Percentiles rank a stretch among this genome's conserved stretches.
phyloP scores from a whole-genome alignment of 1,140 invertebrate genomes.

The Chironomus tepperi region DNA sequence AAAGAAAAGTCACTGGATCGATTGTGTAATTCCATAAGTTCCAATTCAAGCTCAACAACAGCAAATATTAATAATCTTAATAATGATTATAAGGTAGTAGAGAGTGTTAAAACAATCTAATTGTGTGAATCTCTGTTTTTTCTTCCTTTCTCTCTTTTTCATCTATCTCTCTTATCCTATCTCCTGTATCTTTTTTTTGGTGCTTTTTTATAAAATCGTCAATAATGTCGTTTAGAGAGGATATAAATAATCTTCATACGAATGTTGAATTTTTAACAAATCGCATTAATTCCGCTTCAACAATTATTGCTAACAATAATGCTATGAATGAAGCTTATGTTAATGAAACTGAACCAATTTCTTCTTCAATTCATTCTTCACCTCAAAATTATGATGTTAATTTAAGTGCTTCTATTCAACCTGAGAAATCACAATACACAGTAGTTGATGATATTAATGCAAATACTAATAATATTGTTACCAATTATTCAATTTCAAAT shows the following conservation, averaged over 20 bases:
- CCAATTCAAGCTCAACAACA: slow-evolving; percentile 27
- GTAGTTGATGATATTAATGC: slow-evolving; percentile 38
- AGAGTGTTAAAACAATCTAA: slow-evolving; percentile 29
- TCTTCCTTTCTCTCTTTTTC: slow-evolving; percentile 29
- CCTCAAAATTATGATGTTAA: slow-evolving; percentile 29
- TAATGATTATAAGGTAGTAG: slow-evolving; percentile 28
- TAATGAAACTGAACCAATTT: slow-evolving; percentile 31
- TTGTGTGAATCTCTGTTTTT: slow-evolving; percentile 28
- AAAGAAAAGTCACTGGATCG: slow-evolving; percentile 35
- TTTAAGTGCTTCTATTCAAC: slow-evolving; percentile 28
- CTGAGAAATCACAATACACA: slow-evolving; percentile 29
- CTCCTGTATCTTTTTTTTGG: slow-evolving; percentile 4
- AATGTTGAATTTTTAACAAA: slow-evolving; percentile 46
- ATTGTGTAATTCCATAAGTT: slow-evolving; percentile 28
- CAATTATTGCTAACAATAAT: slow-evolving; percentile 31
- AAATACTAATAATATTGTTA: slow-evolving; percentile 31
- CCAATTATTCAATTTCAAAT: slow-evolving; percentile 36
- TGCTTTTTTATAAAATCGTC: neutral
- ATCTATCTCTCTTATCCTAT: neutral
- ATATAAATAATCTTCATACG: slow-evolving; percentile 48
- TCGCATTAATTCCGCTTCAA: slow-evolving; percentile 34
- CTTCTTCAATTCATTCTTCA: slow-evolving; percentile 31
- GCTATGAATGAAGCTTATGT: slow-evolving; percentile 31
- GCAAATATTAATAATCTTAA: slow-evolving; percentile 29
- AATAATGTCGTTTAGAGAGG: slow-evolving; percentile 38